These are phyloP conservation scores for Panulirus ornatus DNA, from an alignment of 1,140 invertebrate species.

Conservation along the genomic window DNA sequence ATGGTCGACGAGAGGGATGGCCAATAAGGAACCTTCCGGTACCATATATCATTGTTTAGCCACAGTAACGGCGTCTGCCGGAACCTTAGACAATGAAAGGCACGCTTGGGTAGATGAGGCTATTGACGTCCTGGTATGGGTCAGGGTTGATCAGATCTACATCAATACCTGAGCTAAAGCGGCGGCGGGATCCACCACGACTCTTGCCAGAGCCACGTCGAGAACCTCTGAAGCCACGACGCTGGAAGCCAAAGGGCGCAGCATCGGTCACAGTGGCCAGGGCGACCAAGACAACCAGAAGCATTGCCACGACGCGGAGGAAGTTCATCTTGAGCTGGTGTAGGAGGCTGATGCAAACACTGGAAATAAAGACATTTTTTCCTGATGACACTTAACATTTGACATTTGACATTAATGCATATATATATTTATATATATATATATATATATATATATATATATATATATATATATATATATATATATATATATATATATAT, in stretches of 20 bases:
- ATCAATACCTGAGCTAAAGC: too few relatives aligned
- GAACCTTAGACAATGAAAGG: too few relatives aligned
- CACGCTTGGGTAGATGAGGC: too few relatives aligned
- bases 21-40: too few relatives aligned
- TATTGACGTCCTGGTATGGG: neutral
- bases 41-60: too few relatives aligned
- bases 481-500: neutral
- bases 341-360: neutral
- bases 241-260: neutral
- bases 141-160: neutral
- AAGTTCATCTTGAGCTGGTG: slow-evolving; percentile 5
- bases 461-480: neutral
- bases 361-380: neutral
- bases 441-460: neutral
- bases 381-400: too few relatives aligned
- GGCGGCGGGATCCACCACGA: neutral
- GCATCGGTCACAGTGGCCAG: neutral
- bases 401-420: too few relatives aligned
- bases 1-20: neutral
- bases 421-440: neutral
- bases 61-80: too few relatives aligned
- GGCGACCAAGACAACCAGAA: neutral
- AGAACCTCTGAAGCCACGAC: neutral
- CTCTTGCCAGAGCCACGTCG: neutral
- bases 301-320: neutral